These are phyloP conservation scores for Periphyllus acericola DNA, from an alignment of 2,888 invertebrate species.

Conservation along the genomic window DNA sequence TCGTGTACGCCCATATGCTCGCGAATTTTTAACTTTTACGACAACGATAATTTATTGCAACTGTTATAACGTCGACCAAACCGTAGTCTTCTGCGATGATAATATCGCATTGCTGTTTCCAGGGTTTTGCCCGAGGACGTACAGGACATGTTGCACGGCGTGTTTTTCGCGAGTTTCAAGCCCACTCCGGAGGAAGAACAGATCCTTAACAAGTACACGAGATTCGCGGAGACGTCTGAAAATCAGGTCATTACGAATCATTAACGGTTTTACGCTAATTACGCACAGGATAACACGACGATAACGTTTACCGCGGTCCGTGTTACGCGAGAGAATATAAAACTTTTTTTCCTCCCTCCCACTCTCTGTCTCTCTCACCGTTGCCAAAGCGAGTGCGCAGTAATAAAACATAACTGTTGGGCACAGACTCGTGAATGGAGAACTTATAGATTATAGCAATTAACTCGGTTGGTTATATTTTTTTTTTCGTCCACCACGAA, in stretches of 20 bases:
- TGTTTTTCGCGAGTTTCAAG: background rate
- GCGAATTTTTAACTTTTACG: too few species aligned
- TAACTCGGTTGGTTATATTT: background rate
- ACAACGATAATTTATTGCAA: too few species aligned
- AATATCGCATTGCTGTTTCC: background rate
- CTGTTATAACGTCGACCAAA: background rate
- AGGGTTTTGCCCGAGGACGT: slow-evolving; percentile 17
- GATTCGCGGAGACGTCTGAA: background rate
- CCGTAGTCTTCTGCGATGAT: background rate
- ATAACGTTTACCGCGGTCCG: background rate
- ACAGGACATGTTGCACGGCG: background rate
- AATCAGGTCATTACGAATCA: background rate
- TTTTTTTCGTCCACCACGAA: background rate
- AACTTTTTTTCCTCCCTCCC: background rate
- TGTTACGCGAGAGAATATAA: background rate
- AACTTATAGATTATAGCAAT: background rate
- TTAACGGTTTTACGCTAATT: background rate
- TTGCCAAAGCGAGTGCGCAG: too few species aligned
- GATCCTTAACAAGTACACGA: background rate
- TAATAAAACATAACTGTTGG: background rate
- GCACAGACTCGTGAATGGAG: background rate
- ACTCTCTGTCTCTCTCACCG: too few species aligned
- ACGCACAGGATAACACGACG: background rate
- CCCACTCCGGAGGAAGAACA: background rate
- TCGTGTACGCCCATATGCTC: too few species aligned